Conservation (phyloP, 1,140 invertebrate species). For the Brachionus koreanus region DNA sequence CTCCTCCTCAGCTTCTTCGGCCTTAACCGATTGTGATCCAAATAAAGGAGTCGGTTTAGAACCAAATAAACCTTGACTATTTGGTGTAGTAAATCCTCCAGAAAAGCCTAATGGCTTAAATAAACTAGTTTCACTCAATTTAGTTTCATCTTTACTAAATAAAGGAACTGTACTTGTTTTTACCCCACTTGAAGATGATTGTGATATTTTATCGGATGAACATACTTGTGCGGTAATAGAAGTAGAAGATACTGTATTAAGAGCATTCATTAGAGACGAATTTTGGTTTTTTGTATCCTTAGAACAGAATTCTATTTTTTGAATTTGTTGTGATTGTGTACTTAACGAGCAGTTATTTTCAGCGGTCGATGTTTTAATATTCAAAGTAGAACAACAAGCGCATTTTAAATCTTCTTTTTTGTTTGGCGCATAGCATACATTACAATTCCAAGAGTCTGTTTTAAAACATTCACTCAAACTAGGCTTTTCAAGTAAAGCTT, state of each 20-base stretch:
- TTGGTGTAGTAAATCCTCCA: not conserved
- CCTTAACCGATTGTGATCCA: not conserved
- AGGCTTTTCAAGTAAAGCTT: not conserved
- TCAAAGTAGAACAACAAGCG: constrained; percentile 6
- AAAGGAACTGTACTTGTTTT: not conserved
- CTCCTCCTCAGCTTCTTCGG: constrained; percentile 14
- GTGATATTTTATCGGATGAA: not conserved
- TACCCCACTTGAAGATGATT: not conserved
- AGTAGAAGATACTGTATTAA: not conserved
- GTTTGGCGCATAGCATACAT: constrained; percentile 21
- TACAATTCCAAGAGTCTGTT: constrained; percentile 9
- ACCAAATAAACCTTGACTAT: not conserved
- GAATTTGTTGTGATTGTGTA: not conserved
- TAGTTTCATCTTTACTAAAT: not conserved
- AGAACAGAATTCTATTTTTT: not conserved
- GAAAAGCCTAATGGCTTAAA: not conserved
- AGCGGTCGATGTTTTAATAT: not conserved
- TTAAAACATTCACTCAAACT: not conserved
- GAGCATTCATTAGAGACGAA: not conserved
- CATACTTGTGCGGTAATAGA: not conserved
- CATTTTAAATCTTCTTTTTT: constrained; percentile 26
- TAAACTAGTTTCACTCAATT: not conserved
- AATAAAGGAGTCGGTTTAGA: not conserved
- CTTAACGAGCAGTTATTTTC: not conserved
- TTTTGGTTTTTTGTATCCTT: not conserved